Base-by-base conservation (phyloP, 2,797 vertebrate genomes). In the Pygocentrus nattereri region DNA sequence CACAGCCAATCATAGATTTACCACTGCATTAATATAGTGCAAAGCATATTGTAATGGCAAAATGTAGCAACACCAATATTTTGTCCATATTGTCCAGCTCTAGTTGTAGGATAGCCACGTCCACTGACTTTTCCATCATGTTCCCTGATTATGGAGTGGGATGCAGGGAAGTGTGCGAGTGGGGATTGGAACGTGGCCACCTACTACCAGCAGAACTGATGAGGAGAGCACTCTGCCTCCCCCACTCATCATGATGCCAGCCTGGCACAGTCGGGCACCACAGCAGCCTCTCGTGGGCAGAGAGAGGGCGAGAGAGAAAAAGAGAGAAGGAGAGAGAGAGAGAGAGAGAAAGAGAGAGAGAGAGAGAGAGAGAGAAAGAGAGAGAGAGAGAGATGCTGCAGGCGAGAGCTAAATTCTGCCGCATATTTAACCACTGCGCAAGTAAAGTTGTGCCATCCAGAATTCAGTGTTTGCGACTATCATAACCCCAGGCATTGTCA, bases 371-470 rank as follows among this genome's bases (percentile, higher is more conserved):
- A 68, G 65, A 34, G 52, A 18, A 30, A 25, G 79, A 18, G 31
- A 27, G 18, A 64, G 25, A 52, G 27, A 44, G 4, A 70, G 74
- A 58, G 50, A 82, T 56, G 74, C 81, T 78, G 34, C 68, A 49
- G 81, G 81, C 81, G 49, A 72, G 68, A 78, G 61, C 50, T 78
- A 82, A 73, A 78, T 82, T 82, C 70, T 74, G 69, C 62, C 6
- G 69, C 76, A 78, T 78, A 78, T 78, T 82, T 74, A 82, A 82
- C 75, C 50, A 78, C 69, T 67, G 76, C 76, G 76, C 62, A 78
- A 74, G 72, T 78, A 78, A 78, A 82, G 76, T 82, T 78, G 81
- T 82, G 81, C 77, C 81, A 82, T 71, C 69, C 81, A 78, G 70
- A 82, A 78, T 74, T 82, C 72, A 78, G 61, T 82, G 76, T 82